phyloP scores from a whole-genome alignment of 2,797 vertebrate species.

The Tympanoctomys barrerae region DNA sequence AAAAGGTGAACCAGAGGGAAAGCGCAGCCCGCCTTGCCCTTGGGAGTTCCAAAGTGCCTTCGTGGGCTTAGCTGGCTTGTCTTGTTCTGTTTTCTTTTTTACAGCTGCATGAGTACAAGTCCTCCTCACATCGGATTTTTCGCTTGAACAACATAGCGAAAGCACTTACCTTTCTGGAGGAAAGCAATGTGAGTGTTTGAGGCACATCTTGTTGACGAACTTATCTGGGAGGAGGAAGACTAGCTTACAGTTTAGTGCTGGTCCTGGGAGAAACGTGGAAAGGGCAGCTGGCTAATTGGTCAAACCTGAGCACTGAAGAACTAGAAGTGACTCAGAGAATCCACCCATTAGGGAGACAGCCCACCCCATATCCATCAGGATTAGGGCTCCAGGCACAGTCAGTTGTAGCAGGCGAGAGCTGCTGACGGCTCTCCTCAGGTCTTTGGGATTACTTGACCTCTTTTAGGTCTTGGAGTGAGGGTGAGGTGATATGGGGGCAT shows the following conservation, averaged over 20 bases:
- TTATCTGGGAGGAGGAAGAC: not conserved
- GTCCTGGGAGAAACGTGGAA: accelerated
- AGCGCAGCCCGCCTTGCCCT: accelerated
- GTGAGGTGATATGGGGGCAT: not conserved
- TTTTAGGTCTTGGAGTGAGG: not conserved
- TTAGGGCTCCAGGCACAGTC: accelerated
- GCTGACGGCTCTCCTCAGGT: not conserved
- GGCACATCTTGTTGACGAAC: not conserved
- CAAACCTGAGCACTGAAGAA: not conserved
- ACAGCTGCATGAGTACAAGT: constrained; percentile 96
- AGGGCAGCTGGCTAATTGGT: not conserved
- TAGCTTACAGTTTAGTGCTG: not conserved
- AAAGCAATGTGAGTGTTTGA: constrained; percentile 94
- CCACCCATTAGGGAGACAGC: accelerated
- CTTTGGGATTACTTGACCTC: not conserved
- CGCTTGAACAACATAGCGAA: constrained; percentile 98
- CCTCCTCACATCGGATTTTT: constrained; percentile 97
- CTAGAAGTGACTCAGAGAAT: accelerated
- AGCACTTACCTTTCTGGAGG: constrained; percentile 96
- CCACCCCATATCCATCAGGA: accelerated
- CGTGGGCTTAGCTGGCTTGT: not conserved
- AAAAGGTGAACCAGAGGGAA: not conserved
- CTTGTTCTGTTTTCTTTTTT: constrained; percentile 51
- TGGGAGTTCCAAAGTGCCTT: not conserved
- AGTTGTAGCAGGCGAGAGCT: accelerated